Base-by-base conservation (phyloP, 2,888 invertebrate genomes). In the Tetragonisca angustula region DNA sequence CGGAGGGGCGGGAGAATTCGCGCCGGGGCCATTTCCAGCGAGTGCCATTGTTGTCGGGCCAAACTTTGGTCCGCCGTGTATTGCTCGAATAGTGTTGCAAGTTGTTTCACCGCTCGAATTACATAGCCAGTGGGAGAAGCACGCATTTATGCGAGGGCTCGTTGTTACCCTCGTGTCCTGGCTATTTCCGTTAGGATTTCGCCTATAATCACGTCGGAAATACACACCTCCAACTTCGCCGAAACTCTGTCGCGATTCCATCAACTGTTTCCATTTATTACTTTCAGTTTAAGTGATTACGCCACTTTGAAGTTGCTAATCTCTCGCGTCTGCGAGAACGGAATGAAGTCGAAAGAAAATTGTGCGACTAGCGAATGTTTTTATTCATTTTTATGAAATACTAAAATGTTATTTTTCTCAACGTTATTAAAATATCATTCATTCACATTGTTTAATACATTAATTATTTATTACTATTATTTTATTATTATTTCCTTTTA, bases 61-160 rank as follows among this genome's bases (percentile, higher is more conserved):
- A 85, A 50, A 89, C 64, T 87, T 87, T 62, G 72, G 49, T 70
- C 75, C 79, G 65, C n/a, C 70, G 64, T 75, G 79, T 73, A 78
- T 85, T 77, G 73, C 74, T 67, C 67, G 59, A 54, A 62, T 59
- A 61, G 61, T 61, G 76, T 73, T 67, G 62, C 50, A 76, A 83
- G 70, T 83, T 87, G 75, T 69, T 85, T 56, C 73, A n/a, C 77
- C 64, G 62, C 50, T 73, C 43, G 74, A 89, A 87, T 89, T 87
- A 89, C 81, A 32, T 19, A 52, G 50, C 75, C 85, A 15, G 69
- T 27, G 61, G 74, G 71, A 56, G 43, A 49, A 59, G 27, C 43
- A 59, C 64, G 52, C 36, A 17, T 81, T 80, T 43, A 59, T 50
- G 59, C 71, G 65, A 54, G 69, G 15, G 50, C 54, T 70, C 27